Evolutionary conservation across 2,113 vertebrate species (phyloP), one percentile per base, ranked within the genome.

Genomic region (Aythya baeri): DNA sequence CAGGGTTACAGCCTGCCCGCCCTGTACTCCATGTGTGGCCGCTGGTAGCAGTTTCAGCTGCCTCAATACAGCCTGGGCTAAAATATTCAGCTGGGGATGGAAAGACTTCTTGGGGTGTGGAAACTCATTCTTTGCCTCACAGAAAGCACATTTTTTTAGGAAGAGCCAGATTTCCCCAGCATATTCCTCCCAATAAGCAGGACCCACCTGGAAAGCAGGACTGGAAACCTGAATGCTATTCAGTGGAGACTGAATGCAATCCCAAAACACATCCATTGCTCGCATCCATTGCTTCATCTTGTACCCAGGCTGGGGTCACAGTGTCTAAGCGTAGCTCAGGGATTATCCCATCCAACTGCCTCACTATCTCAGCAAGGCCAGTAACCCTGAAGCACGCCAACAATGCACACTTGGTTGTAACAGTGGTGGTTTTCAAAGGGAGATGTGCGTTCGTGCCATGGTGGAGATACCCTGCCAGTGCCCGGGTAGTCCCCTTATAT

Each of bases 371-470:
- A 13, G 61, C 12, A 52, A 26, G 50, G 74, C 34, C 76, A 43
- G 0, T 16, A n/a, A 1, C 44, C 31, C 75, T 25, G 59, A 25
- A 78, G 61, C 52, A 22, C 17, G 54, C 38, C 52, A 41, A 31
- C 1, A 1, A 18, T 1, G 21, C 3, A 13, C 38, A 43, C n/a
- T 16, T 0, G 0, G 32, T 22, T 38, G 34, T 75, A 79, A 25
- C 62, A 23, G 3, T 58, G 0, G 0, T 3, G 38, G 23, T 23
- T 70, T 3, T 16, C n/a, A 79, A 27, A 44, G 52, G 71, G 36
- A 70, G 36, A 44, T 0, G 7, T 22, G 15, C 7, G 7, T 36
- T 66, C 1, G 0, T 52, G 74, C 58, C 43, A 5, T 2, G 17
- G 16, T 22, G 49, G 41, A 61, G 52, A 62, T 73, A 65, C 13